These are phyloP conservation scores for Chymomyza amoena DNA, from an alignment of 2,888 invertebrate genomes.

Conservation along the genomic window DNA sequence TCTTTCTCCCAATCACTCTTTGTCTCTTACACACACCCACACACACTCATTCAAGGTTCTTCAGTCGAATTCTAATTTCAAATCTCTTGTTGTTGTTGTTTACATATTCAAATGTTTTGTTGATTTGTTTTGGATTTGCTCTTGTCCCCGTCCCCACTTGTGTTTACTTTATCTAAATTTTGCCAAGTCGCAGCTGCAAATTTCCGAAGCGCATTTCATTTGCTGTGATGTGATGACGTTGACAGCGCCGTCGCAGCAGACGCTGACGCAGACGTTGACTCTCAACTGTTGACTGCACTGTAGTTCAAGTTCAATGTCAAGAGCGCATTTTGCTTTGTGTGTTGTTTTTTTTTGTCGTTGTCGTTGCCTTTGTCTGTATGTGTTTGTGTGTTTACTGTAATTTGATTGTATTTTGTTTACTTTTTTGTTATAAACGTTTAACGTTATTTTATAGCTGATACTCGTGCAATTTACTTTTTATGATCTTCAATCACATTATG, in stretches of 20 bases:
- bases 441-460: background rate
- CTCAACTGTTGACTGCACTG: slow-evolving; percentile 54
- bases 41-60: background rate
- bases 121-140: background rate
- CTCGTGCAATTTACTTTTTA: background rate
- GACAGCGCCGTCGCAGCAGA: slow-evolving; percentile 5
- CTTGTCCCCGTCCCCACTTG: background rate
- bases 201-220: slow-evolving; percentile 13
- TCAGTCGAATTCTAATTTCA: background rate
- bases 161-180: background rate
- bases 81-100: background rate
- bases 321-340: slow-evolving; percentile 56
- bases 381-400: slow-evolving; percentile 5
- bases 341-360: slow-evolving; percentile 22
- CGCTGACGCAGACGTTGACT: slow-evolving; percentile 6
- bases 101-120: background rate
- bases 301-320: slow-evolving; percentile 77
- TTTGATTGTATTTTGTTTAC: slow-evolving; percentile 7
- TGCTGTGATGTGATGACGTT: background rate
- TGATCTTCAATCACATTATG: background rate
- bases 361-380: slow-evolving; percentile 14
- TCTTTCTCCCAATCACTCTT: background rate
- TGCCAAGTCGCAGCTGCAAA: slow-evolving; percentile 5
- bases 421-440: slow-evolving; percentile 10
- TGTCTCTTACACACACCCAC: too few species aligned